Evolutionary conservation across 2,888 invertebrate genomes (phyloP).

Genomic region (Branchinecta sandiegonensis): DNA sequence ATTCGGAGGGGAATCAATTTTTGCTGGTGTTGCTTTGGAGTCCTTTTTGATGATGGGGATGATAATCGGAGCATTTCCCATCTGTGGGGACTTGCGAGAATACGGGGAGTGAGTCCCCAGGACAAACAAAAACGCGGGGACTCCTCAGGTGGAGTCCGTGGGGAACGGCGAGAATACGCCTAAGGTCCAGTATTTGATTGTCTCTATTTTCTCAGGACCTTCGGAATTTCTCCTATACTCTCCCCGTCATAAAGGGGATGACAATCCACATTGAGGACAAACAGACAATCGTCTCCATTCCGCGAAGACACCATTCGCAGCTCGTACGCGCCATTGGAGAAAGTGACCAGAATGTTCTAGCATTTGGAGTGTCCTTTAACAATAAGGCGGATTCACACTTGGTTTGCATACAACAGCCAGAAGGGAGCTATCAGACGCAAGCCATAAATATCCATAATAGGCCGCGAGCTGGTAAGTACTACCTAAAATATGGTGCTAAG

Average conservation of each 20-base stretch:
- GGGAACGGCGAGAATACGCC: too few relatives aligned
- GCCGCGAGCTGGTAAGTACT: slow-evolving; percentile 49
- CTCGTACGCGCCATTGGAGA: slow-evolving; percentile 60
- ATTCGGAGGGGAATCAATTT: too few relatives aligned
- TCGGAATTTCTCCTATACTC: slow-evolving; percentile 61
- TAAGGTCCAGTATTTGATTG: too few relatives aligned
- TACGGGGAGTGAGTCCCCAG: too few relatives aligned
- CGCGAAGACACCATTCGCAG: slow-evolving; percentile 55
- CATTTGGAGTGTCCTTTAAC: slow-evolving; percentile 65
- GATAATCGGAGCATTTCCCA: too few relatives aligned
- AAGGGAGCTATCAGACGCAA: slow-evolving; percentile 63
- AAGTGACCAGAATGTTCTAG: slow-evolving; percentile 67
- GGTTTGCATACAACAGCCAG: slow-evolving; percentile 61
- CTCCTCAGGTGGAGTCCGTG: too few relatives aligned
- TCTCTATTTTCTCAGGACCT: slow-evolving; percentile 46
- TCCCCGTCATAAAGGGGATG: slow-evolving; percentile 59
- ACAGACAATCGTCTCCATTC: slow-evolving; percentile 58
- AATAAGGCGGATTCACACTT: slow-evolving; percentile 66
- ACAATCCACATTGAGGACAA: slow-evolving; percentile 68
- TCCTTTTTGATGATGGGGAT: too few relatives aligned
- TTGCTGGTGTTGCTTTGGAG: too few relatives aligned
- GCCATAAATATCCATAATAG: slow-evolving; percentile 73
- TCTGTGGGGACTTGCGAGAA: too few relatives aligned
- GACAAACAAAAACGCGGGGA: too few relatives aligned
- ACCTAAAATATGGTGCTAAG: not conserved